These are phyloP conservation scores for Epinotia nisella DNA, from an alignment of 2,888 invertebrate species.

Conservation along the genomic window DNA sequence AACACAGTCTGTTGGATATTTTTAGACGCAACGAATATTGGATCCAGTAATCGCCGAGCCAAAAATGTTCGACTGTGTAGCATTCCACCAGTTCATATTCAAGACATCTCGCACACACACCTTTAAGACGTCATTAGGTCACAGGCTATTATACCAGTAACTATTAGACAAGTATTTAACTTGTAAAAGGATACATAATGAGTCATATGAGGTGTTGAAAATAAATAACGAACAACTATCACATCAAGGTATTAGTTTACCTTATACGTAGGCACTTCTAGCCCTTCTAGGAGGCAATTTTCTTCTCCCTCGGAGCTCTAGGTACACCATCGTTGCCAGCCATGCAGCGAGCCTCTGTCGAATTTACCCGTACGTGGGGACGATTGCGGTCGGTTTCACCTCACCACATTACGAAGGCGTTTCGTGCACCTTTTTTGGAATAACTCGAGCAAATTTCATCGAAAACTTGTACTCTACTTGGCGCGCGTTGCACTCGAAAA, in stretches of 20 bases:
- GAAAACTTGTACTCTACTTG: conserved; percentile 80
- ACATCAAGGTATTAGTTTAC: background rate
- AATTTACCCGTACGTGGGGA: conserved; percentile 52
- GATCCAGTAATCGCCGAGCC: background rate
- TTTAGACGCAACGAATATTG: background rate
- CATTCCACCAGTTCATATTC: too few species aligned
- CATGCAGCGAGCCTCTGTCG: conserved; percentile 50
- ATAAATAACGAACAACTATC: background rate
- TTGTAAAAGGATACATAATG: too few species aligned
- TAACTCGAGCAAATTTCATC: conserved; percentile 83
- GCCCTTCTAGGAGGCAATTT: background rate
- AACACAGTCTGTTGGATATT: too few species aligned
- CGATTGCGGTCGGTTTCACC: conserved; percentile 80
- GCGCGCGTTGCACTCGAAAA: conserved; percentile 80
- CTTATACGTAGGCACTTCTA: too few species aligned
- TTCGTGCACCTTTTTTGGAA: conserved; percentile 81
- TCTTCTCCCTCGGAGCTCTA: background rate
- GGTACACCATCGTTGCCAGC: conserved; percentile 36
- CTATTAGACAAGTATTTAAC: too few species aligned
- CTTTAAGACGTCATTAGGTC: too few species aligned
- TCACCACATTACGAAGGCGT: conserved; percentile 75
- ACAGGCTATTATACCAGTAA: background rate
- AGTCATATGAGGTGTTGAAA: background rate
- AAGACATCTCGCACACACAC: too few species aligned
- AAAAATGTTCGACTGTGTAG: too few species aligned